A percentile compares a stretch with the other conserved stretches of the same genome.
Evolutionary conservation across 1,140 invertebrate species (phyloP).

Genomic region (Meloidogyne chitwoodi): DNA sequence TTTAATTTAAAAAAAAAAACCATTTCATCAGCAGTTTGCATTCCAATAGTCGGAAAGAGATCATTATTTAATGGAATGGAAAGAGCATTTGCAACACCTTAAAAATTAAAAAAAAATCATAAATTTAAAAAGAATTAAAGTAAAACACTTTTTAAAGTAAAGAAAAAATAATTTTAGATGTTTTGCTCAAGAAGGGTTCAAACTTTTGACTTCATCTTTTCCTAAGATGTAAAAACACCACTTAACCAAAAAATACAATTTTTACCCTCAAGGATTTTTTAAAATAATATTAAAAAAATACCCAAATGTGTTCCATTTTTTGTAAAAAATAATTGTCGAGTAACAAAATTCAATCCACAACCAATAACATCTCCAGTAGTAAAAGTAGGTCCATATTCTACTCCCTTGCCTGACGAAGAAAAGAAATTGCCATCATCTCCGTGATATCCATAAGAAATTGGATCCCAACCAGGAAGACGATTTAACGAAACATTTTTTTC

Average conservation of each 20-base stretch:
- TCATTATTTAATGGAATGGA: constrained; percentile 67
- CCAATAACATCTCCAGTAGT: constrained; percentile 92
- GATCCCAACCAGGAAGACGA: constrained; percentile 94
- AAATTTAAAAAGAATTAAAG: background rate
- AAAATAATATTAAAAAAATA: constrained; percentile 51
- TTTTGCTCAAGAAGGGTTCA: too few relatives aligned
- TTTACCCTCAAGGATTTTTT: background rate
- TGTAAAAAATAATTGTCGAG: constrained; percentile 97
- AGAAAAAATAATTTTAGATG: too few relatives aligned
- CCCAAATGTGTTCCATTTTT: constrained; percentile 97
- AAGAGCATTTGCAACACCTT: constrained; percentile 36
- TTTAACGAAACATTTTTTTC: constrained; percentile 93
- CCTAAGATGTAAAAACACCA: background rate
- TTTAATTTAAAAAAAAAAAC: constrained; percentile 63
- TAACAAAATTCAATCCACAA: constrained; percentile 93
- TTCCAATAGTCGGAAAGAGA: constrained; percentile 92
- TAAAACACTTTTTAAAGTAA: too few relatives aligned
- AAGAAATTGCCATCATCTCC: constrained; percentile 99
- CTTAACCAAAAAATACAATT: background rate
- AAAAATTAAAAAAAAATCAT: background rate
- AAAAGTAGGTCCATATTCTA: constrained; percentile 96
- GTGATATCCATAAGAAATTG: constrained; percentile 98
- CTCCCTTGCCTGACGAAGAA: constrained; percentile 87
- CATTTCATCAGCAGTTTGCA: constrained; percentile 94
- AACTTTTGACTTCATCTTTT: too few relatives aligned